Base-by-base conservation (phyloP, 2,797 vertebrate species). In the Phataginus tetradactyla region DNA sequence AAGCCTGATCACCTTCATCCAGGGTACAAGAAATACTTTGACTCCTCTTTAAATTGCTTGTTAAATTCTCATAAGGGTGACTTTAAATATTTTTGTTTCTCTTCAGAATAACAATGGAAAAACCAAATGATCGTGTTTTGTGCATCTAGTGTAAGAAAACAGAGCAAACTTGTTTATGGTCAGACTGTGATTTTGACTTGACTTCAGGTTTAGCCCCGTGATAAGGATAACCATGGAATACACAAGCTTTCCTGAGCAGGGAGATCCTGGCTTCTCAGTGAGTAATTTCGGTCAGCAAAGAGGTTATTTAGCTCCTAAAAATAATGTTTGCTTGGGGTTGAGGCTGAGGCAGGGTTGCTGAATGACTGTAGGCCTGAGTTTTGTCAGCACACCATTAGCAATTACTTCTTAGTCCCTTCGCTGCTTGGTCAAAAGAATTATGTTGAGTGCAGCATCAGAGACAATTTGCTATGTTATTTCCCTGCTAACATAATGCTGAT, bases 231-330 rank as follows among this genome's bases (percentile, higher is more conserved):
- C 90, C 59, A 42, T 7, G 37, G 88, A 94, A 80, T 86, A 89
- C 75, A 66, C 81, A 68, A 37, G 79, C 74, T 95, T 86, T 94
- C 83, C 78, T 84, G 53, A 83, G 94, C 80, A 49, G 66, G 75
- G 79, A 96, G 95, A 80, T 66, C 83, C 74, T 97, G 97, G 96
- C 96, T 96, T 86, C 92, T 0, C 5, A 91, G 59, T 89, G 94
- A 95, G 75, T 78, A 94, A 94, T 94, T 96, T 97, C 2, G 94
- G 96, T 97, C 88, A 96, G 96, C 86, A 79, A 59, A 94, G 96
- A 95, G 94, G 97, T 88, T 96, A 81, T 96, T 97, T 96, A 95
- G 95, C 90, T 97, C 97, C 94, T 96, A 83, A 96, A 97, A 97
- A 96, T 96, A 96, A 94, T 97, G 90, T 93, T 94, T 91, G 74